Evolutionary conservation across 2,888 invertebrate species (phyloP), one percentile per base, ranked within the genome.

Genomic region (Theodoxus fluviatilis): DNA sequence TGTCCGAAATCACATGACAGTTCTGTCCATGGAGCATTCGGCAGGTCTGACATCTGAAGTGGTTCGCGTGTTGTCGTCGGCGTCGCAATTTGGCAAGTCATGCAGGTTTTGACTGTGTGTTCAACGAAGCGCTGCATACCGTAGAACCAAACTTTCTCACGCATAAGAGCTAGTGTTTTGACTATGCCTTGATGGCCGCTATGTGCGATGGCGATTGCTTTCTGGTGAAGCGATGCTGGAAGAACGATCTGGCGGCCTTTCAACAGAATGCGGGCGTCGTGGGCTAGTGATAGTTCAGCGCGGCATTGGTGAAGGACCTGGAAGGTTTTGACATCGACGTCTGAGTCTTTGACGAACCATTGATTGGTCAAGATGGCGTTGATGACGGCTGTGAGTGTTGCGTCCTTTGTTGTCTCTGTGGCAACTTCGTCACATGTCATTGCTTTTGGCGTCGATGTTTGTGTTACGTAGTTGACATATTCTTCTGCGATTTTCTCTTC

Each of bases 381-480:
- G 52, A 59, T 66, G 3, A 69, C 67, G 43, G 69, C 67, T 43
- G 65, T 49, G 0, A 79, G 61, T 31, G 75, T 78, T 22, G 68
- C 57, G 67, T 78, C 77, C 0, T 59, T 68, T 2, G 33, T 22
- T 15, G 74, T 75, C 12, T 63, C 77, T 25, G 1, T 40, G 40
- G 70, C 72, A 0, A 81, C 72, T 66, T 80, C 75, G n/a, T 75
- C 74, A 7, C 78, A 25, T 43, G 73, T 73, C 73, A 79, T 78
- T 40, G 79, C 77, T 49, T 75, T 75, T 9, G 76, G 76, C 3
- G 74, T 69, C 7, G 73, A 55, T 9, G 71, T 55, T 15, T 65
- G 37, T 0, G 71, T 38, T 7, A 80, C 55, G 67, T 75, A 79
- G 43, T 71, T 68, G 1, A 79, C 73, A 71, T 78, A 79, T 55